These are phyloP conservation scores for Cyclura pinguis DNA, from an alignment of 2,797 vertebrate genomes.

Conservation along the genomic window DNA sequence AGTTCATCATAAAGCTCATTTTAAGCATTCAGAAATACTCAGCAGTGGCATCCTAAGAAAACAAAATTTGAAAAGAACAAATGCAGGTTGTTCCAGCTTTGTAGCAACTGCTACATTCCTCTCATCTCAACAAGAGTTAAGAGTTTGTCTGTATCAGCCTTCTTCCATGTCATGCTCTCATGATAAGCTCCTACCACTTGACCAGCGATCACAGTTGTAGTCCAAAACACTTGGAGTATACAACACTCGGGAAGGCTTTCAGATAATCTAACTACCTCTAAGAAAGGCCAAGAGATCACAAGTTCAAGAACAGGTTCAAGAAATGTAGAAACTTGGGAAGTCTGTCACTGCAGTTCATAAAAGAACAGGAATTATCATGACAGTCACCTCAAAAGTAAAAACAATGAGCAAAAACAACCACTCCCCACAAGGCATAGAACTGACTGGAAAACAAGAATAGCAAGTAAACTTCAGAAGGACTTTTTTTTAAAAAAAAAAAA, in stretches of 20 bases:
- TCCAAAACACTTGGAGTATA: no score
- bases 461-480: neutral
- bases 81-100: neutral
- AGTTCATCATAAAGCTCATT: neutral
- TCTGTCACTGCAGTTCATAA: neutral
- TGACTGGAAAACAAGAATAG: neutral
- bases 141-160: no score
- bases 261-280: neutral
- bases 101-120: no score
- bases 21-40: neutral
- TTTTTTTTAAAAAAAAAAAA: neutral
- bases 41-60: neutral
- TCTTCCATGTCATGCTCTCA: no score
- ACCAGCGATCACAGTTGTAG: no score
- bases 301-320: neutral
- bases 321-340: no score
- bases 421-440: conserved; percentile 2
- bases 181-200: no score
- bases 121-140: no score
- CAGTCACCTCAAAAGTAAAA: neutral
- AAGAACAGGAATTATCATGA: neutral
- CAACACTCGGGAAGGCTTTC: no score
- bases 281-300: no score
- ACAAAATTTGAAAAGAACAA: neutral
- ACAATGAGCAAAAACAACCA: no score